A percentile compares a stretch with the other conserved stretches of the same genome.
Evolutionary conservation across 2,888 invertebrate species (phyloP).

Genomic region (Pseudococcus viburni): DNA sequence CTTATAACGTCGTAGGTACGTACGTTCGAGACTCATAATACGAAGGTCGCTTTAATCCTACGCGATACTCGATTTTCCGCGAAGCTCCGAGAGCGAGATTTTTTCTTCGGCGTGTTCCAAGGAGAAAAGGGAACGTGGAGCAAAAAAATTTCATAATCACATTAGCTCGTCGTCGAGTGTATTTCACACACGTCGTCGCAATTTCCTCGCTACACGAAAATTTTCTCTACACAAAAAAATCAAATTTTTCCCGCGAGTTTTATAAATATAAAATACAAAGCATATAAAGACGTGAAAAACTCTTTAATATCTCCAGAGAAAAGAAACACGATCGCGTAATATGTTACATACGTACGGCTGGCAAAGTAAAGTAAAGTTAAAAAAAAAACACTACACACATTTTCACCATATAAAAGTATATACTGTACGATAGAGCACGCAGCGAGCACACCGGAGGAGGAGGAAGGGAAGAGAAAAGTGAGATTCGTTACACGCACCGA

Average conservation of each 20-base stretch:
- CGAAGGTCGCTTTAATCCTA: background rate
- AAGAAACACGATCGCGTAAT: conserved; percentile 57
- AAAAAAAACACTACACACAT: conserved; percentile 22
- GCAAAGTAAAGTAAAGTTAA: background rate
- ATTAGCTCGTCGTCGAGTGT: conserved; percentile 7
- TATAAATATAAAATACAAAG: conserved; percentile 58
- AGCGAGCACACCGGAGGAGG: too few relatives aligned
- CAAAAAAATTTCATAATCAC: conserved; percentile 50
- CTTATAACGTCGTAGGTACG: background rate
- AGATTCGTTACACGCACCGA: conserved; percentile 56
- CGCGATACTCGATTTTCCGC: conserved; percentile 18
- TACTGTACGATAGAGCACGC: background rate
- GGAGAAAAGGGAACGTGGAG: background rate
- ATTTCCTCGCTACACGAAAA: conserved; percentile 45
- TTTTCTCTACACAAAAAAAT: conserved; percentile 32
- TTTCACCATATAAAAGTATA: conserved; percentile 45
- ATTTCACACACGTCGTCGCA: conserved; percentile 55
- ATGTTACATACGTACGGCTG: conserved; percentile 20
- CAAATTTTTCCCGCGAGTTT: conserved; percentile 58
- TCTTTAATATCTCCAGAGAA: conserved; percentile 56
- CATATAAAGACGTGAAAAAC: conserved; percentile 56
- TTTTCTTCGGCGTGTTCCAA: background rate
- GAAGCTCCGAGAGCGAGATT: background rate
- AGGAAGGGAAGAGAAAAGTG: background rate
- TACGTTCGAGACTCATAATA: background rate